Conservation (phyloP, 2,797 vertebrate species). For the Gymnopithys bicolor region DNA sequence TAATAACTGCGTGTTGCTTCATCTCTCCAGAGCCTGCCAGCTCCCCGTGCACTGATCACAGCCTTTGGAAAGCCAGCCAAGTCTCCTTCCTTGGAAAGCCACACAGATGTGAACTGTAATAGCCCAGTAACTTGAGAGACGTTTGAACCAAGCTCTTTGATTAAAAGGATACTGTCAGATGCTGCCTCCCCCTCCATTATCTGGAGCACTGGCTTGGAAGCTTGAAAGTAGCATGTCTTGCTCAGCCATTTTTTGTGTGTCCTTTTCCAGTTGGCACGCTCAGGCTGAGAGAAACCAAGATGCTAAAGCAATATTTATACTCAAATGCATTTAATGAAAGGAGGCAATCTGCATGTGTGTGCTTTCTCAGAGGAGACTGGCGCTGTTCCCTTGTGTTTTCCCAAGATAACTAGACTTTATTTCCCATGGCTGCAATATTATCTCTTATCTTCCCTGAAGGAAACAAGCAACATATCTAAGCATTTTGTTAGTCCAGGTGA, state of each 20-base stretch:
- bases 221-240: conserved; percentile 31
- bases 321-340: conserved; percentile 64
- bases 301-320: conserved; percentile 72
- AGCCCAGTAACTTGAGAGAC: conserved; percentile 17
- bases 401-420: conserved; percentile 37
- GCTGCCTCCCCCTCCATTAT: conserved; percentile 46
- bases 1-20: background rate
- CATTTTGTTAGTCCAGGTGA: conserved; percentile 22
- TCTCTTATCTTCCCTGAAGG: conserved; percentile 34
- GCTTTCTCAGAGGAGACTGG: conserved; percentile 63
- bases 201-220: conserved; percentile 23
- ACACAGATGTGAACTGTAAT: conserved; percentile 36
- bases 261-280: conserved; percentile 70
- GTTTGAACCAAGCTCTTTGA: conserved; percentile 47
- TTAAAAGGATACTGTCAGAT: conserved; percentile 47
- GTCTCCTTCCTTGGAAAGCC: conserved; percentile 50
- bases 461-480: background rate
- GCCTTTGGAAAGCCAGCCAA: conserved; percentile 51
- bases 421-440: conserved; percentile 51
- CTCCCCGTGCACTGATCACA: background rate
- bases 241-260: conserved; percentile 54
- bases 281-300: conserved; percentile 54
- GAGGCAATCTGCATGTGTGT: conserved; percentile 69
- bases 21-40: conserved; percentile 32
- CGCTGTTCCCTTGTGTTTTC: conserved; percentile 53